Conservation (phyloP, 1,140 invertebrate genomes). For the Pseudomyrmex dendroicus region DNA sequence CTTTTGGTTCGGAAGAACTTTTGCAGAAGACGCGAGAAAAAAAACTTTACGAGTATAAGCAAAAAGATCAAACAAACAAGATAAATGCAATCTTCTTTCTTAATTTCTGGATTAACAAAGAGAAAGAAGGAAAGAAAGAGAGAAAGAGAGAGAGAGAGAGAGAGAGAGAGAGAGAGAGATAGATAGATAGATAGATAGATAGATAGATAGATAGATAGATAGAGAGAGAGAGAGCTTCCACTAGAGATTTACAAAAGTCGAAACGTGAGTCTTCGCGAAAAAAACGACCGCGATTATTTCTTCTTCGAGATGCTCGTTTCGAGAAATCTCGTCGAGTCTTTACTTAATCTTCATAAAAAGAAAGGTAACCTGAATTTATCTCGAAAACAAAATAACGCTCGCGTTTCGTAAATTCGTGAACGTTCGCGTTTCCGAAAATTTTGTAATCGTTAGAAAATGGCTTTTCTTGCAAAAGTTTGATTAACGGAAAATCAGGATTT, state of each 20-base stretch:
- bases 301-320: not conserved
- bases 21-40: not conserved
- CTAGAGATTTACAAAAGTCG: conserved; percentile 26
- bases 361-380: not conserved
- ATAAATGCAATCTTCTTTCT: conserved; percentile 36
- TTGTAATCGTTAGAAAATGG: not conserved
- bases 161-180: not conserved
- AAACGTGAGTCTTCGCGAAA: not conserved
- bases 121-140: not conserved
- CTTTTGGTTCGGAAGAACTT: conserved; percentile 30
- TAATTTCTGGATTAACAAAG: conserved; percentile 42
- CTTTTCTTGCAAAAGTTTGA: conserved; percentile 7
- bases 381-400: not conserved
- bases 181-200: too few relatives aligned
- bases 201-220: too few relatives aligned
- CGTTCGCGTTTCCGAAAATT: conserved; percentile 11
- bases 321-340: conserved; percentile 9
- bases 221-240: not conserved
- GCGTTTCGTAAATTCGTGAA: not conserved
- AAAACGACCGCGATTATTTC: not conserved
- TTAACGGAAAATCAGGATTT: conserved; percentile 43
- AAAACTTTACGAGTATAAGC: conserved; percentile 45
- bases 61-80: conserved; percentile 35
- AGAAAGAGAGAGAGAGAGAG: not conserved
- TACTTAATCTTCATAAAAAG: conserved; percentile 16